Base-by-base conservation (phyloP, 1,140 invertebrate genomes). In the Atta cephalotes region DNA sequence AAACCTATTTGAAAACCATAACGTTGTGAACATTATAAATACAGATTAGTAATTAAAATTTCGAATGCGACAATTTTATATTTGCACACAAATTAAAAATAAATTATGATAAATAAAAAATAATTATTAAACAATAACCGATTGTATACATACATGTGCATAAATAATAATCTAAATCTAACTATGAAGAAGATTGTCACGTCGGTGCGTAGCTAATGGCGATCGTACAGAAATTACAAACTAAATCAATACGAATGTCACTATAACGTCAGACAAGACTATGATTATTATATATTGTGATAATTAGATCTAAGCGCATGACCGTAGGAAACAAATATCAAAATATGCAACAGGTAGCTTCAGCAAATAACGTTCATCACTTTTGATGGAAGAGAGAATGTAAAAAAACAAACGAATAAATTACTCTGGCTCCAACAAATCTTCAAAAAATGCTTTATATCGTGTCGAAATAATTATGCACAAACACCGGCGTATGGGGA, bases 291-390 rank as follows among this genome's bases (percentile, higher is more conserved):
- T 25, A 25, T 25, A 25, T 58, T 53, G 39, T 71, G 28, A 74
- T 84, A 74, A 84, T 84, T 84, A 84, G 58, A 74, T 18, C 7
- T 84, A 53, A 60, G 70, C 70, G 70, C 70, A 84, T 63, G 45
- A 31, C 80, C 56, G 56, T 62, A 62, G 68, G 70, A 84, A 84
- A 84, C 56, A 76, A 84, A 84, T 84, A 84, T 76, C 80, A 82
- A 82, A 82, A 82, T 45, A 53, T 76, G 80, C 80, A 84, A 84
- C 80, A 84, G 80, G 80, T 84, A 76, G 80, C 70, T 84, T 84
- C 56, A 56, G 28, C 39, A 84, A 84, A 84, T 84, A 84, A 84
- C 45, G 66, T 84, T 84, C 70, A 82, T 82, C 70, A 84, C 68
- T 84, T 84, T 74, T 76, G 80, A 58, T 25, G 70, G 45, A 62